A percentile compares a stretch with the other conserved stretches of the same genome.
phyloP scores from a whole-genome alignment of 2,797 vertebrate species.

The Ptychadena robeensis region DNA sequence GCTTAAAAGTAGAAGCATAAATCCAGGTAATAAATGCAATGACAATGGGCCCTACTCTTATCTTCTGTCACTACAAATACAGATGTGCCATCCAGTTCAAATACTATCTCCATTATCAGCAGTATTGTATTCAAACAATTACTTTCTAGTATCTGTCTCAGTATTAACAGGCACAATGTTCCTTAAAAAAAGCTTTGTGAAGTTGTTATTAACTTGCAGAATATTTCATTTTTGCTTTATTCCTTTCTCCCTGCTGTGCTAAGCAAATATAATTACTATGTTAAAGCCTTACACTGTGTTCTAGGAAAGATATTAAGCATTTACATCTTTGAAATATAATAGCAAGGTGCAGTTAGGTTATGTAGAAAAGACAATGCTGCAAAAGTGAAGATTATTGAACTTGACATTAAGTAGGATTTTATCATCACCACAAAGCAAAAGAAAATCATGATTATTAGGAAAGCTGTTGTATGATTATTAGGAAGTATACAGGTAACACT shows the following conservation, averaged over 20 bases:
- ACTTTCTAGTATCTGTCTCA: too few species aligned
- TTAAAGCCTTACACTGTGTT: conserved; percentile 40
- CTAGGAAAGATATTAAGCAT: conserved; percentile 47
- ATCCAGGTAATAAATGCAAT: too few species aligned
- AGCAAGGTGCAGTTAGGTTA: not conserved
- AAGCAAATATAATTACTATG: conserved; percentile 50
- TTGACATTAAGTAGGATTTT: conserved; percentile 19
- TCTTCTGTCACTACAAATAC: too few species aligned
- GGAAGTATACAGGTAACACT: not conserved
- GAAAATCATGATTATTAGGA: not conserved
- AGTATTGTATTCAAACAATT: too few species aligned
- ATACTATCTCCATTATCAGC: too few species aligned
- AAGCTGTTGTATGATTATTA: not conserved
- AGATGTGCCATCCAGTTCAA: too few species aligned
- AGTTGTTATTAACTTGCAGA: conserved; percentile 45
- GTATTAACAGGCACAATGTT: conserved; percentile 1
- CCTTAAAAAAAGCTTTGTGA: conserved; percentile 21
- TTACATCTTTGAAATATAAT: conserved; percentile 14
- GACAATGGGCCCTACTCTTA: too few species aligned
- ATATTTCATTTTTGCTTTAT: conserved; percentile 37
- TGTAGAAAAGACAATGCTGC: conserved; percentile 10
- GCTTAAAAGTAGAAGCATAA: too few species aligned
- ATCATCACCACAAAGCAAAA: conserved; percentile 19
- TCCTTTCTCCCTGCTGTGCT: conserved; percentile 20
- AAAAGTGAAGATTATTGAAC: conserved; percentile 26